Evolutionary conservation across 2,797 vertebrate genomes (phyloP).

Genomic region (Danio jaintianensis): DNA sequence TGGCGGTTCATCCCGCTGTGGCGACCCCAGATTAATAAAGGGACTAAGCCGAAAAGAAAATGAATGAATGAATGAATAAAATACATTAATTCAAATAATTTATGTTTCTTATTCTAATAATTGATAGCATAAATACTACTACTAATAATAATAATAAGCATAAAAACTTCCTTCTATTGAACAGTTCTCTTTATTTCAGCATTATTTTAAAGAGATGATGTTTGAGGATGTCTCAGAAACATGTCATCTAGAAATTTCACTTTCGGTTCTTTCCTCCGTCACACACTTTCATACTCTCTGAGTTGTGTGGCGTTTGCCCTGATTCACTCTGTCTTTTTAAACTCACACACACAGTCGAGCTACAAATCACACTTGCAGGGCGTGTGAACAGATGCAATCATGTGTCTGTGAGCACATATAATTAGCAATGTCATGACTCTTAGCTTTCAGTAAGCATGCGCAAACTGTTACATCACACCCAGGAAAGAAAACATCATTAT

Average conservation of each 20-base stretch:
- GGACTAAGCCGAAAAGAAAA: no score
- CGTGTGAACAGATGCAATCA: constrained; percentile 5
- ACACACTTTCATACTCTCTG: background rate
- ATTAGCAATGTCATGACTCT: background rate
- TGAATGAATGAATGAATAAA: no score
- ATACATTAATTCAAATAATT: no score
- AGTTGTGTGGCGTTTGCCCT: background rate
- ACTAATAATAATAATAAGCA: background rate
- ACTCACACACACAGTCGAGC: constrained; percentile 18
- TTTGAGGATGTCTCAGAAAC: background rate
- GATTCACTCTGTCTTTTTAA: constrained; percentile 19
- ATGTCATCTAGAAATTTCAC: background rate
- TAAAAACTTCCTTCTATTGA: background rate
- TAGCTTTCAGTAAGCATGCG: background rate
- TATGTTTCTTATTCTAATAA: no score
- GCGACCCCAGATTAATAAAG: no score
- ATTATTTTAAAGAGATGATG: no score
- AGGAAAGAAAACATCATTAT: background rate
- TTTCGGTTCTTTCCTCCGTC: background rate
- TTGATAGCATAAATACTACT: no score
- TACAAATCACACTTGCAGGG: background rate
- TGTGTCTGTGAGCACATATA: background rate
- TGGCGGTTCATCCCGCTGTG: no score
- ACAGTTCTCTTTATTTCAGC: background rate
- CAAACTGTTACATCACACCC: background rate